Base-by-base conservation (phyloP, 2,797 vertebrate genomes). In the Eremophila alpestris region DNA sequence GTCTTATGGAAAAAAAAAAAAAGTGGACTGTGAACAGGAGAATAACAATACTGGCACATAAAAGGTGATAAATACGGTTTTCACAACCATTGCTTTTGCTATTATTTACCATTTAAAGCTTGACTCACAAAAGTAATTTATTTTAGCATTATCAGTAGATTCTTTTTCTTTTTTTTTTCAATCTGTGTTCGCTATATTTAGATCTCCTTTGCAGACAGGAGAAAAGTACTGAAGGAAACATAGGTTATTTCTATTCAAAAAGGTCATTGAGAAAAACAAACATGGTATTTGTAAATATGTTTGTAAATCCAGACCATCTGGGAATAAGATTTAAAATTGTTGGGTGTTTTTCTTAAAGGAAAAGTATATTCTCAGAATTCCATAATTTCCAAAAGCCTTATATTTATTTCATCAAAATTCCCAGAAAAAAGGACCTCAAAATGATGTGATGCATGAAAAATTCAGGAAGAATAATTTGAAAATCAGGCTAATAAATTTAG, bases 401-500 rank as follows among this genome's bases (percentile, higher is more conserved):
- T 70, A 71, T 83, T 78, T 65, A 48, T 93, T 79, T 88, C 77
- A 56, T 56, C 27, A 83, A 67, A 84, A 94, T 84, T 87, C 22
- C 14, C 16, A 41, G 34, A 22, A 52, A 93, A 94, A 60, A 38
- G 34, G 34, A 51, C 55, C 20, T 22, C 36, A 22, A 81, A 89
- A 93, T 82, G 1, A 86, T 75, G 45, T 49, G 55, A 65, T 83
- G 45, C 51, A 38, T 95, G 51, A 95, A 91, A 92, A 93, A 87
- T 36, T 79, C 45, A 70, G 83, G 41, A 73, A 93, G 45, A 90
- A 74, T 84, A 56, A 76, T 83, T 92, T 80, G 71, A 92, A 95
- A 95, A 93, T 92, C 77, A 56, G 60, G 36, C 52, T 84, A 20
- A 89, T 74, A 89, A 85, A 85, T 94, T 91, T 64, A 77, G 54